Conservation (phyloP, 2,113 vertebrate genomes). For the Seriola quinqueradiata region DNA sequence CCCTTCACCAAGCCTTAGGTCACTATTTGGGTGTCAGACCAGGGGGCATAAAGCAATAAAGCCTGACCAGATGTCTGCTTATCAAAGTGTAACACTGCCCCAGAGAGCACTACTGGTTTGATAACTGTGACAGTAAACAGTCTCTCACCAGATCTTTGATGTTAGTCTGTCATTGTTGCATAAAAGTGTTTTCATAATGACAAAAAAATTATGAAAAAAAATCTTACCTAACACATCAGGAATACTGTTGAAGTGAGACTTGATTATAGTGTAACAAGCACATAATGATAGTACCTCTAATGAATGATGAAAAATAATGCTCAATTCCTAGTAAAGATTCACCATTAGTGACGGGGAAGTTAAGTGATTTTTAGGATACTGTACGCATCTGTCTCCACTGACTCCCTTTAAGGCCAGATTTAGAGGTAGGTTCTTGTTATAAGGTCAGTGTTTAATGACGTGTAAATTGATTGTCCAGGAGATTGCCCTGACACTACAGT, state of each 20-base stretch:
- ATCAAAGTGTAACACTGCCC: conserved; percentile 4
- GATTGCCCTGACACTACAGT: conserved; percentile 6
- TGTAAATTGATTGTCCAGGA: conserved; percentile 17
- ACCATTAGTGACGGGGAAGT: background rate
- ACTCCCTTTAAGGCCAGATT: background rate
- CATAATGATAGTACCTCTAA: background rate
- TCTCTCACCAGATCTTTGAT: background rate
- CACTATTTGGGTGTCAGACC: background rate
- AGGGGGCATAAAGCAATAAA: background rate
- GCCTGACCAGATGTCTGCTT: background rate
- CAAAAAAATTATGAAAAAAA: background rate
- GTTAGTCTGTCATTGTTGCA: conserved; percentile 13
- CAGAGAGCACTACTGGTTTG: conserved; percentile 2
- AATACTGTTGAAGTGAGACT: background rate
- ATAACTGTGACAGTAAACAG: background rate
- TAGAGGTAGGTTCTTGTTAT: conserved; percentile 29
- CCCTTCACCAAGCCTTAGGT: background rate
- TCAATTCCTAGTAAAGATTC: background rate
- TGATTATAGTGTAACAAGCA: background rate
- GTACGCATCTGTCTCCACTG: too few relatives aligned
- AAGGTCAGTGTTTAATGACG: conserved; percentile 29
- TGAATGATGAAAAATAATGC: background rate
- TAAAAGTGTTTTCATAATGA: conserved; percentile 31
- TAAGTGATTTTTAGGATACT: background rate
- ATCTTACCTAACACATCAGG: background rate